Evolutionary conservation across 2,888 invertebrate species (phyloP).

Genomic region (Eurois occulta): DNA sequence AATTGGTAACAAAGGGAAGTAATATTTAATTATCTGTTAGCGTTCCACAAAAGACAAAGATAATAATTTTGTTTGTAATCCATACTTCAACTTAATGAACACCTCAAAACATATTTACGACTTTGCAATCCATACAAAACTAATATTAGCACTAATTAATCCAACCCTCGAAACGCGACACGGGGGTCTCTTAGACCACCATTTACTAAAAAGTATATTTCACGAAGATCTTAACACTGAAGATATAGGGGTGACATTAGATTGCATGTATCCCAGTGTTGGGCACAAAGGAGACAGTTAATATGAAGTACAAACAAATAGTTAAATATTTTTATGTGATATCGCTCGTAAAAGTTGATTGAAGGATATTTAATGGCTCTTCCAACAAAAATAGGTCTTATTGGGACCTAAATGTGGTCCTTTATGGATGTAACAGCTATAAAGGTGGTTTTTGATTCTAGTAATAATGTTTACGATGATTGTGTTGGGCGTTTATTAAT

Average conservation of each 20-base stretch:
- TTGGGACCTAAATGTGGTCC: conserved; percentile 73
- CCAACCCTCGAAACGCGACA: conserved; percentile 69
- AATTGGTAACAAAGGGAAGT: no score
- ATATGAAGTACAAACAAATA: conserved; percentile 88
- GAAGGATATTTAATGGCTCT: conserved; percentile 82
- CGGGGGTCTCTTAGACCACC: conserved; percentile 60
- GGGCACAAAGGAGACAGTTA: conserved; percentile 78
- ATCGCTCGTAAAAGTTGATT: conserved; percentile 89
- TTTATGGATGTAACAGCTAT: conserved; percentile 64
- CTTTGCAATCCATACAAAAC: conserved; percentile 72
- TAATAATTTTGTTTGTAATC: neutral
- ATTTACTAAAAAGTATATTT: conserved; percentile 49
- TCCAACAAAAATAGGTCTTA: conserved; percentile 78
- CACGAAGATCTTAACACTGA: conserved; percentile 56
- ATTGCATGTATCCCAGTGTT: conserved; percentile 58
- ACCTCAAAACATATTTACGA: conserved; percentile 64
- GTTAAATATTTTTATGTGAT: conserved; percentile 89
- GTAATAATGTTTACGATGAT: conserved; percentile 53
- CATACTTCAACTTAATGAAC: conserved; percentile 25
- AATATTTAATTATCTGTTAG: no score
- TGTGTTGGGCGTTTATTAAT: conserved; percentile 24
- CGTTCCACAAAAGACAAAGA: neutral
- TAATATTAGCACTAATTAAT: conserved; percentile 82
- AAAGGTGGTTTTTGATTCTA: conserved; percentile 58
- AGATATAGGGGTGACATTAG: conserved; percentile 67